These are phyloP conservation scores for Cyaniris semiargus DNA, from an alignment of 2,888 invertebrate species.

Conservation along the genomic window DNA sequence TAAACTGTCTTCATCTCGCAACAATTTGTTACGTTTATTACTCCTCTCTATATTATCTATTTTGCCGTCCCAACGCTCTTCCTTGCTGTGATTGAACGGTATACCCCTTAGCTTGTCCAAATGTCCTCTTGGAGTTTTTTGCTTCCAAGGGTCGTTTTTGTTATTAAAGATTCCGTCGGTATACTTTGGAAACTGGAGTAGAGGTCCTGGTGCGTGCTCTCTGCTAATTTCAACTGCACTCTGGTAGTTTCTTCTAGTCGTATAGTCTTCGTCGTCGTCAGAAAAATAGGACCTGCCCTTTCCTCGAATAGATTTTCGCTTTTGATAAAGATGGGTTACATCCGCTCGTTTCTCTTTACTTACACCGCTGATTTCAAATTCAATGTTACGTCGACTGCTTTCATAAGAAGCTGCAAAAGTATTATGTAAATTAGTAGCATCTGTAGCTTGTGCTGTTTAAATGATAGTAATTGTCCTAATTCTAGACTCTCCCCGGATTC, in stretches of 20 bases:
- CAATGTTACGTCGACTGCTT: not conserved
- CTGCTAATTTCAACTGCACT: not conserved
- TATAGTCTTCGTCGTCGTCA: not conserved
- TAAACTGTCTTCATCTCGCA: not conserved
- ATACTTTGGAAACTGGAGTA: constrained; percentile 3
- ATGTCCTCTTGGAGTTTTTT: not conserved
- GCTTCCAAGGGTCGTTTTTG: not conserved
- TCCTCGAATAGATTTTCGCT: not conserved
- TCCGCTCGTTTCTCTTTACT: not conserved
- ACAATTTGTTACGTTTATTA: not conserved
- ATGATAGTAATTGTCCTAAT: too few species aligned
- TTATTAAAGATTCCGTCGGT: not conserved
- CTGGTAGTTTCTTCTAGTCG: not conserved
- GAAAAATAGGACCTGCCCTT: not conserved
- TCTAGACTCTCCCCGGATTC: not conserved
- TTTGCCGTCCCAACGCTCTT: not conserved
- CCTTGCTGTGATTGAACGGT: not conserved
- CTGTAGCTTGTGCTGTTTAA: not conserved
- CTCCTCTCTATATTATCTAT: not conserved
- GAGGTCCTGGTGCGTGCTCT: not conserved
- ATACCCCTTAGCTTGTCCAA: not conserved
- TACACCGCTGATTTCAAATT: not conserved
- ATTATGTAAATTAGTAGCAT: not conserved
- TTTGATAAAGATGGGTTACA: not conserved
- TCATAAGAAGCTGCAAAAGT: not conserved